Base-by-base conservation (phyloP, 1,140 invertebrate species). In the Trypoxylus dichotomus region DNA sequence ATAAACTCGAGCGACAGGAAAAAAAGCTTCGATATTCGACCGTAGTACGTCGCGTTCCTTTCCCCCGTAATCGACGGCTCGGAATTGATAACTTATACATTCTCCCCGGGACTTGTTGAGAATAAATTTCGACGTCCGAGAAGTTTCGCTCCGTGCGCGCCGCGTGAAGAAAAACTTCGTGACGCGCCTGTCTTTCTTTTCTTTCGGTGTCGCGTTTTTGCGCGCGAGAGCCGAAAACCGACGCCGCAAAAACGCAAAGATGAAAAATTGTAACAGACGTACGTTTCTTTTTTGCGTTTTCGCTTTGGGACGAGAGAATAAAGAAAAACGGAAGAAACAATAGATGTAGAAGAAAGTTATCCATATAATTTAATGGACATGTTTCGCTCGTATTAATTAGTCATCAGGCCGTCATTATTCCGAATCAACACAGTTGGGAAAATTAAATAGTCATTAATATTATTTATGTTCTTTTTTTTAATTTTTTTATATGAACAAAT, bases 41-140 rank as follows among this genome's bases (percentile, higher is more conserved):
- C n/a, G 15, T 15, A 54, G 47, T 54, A n/a, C 47, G 47, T 54
- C 47, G 47, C 47, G 47, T 54, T 15, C 11, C 47, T 54, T n/a
- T 19, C n/a, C n/a, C n/a, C 19, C 47, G 47, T 54, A 10, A 54
- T 54, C 47, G 47, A 19, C 47, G 47, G 47, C 19, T n/a, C 47
- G 11, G 47, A 54, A 54, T 54, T 54, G 47, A 54, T 54, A 54
- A 54, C 47, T 54, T 54, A 54, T 54, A 54, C 47, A 54, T 54
- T 54, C 47, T 54, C 47, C 13, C 47, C 47, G 47, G 47, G 47
- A 54, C 47, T 54, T 54, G 47, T 54, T 54, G 47, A 54, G 47
- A 54, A 54, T 54, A 54, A 54, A 54, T 54, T 54, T 54, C 47
- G 47, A 3, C 47, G 32, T 2, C 15, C 1, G 15, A 54, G 47